phyloP scores from a whole-genome alignment of 2,797 vertebrate species.

The Danio jaintianensis region DNA sequence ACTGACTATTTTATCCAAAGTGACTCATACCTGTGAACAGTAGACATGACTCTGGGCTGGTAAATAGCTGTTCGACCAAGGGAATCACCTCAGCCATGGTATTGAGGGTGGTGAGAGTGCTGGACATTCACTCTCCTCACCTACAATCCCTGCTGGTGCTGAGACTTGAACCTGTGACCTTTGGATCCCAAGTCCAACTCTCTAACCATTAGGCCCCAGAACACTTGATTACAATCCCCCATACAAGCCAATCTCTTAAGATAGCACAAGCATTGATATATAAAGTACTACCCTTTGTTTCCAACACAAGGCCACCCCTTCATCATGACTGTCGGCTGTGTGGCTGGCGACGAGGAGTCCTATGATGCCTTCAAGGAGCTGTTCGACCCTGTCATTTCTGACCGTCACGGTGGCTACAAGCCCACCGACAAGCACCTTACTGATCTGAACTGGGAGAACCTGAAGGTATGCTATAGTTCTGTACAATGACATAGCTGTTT shows the following conservation, averaged over 20 bases:
- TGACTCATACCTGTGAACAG: no score
- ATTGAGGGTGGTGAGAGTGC: no score
- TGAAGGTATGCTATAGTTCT: slow-evolving; percentile 75
- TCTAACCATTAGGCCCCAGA: no score
- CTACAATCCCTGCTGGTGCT: no score
- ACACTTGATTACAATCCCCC: background rate
- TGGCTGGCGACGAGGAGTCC: slow-evolving; percentile 84
- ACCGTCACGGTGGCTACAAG: slow-evolving; percentile 85
- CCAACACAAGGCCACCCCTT: slow-evolving; percentile 86
- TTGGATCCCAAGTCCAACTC: no score
- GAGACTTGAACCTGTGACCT: no score
- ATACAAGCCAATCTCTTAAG: background rate
- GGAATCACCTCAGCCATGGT: no score
- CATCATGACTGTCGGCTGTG: slow-evolving; percentile 89
- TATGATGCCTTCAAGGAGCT: slow-evolving; percentile 83
- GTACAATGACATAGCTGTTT: background rate
- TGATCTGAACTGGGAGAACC: slow-evolving; percentile 86
- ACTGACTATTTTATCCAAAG: no score
- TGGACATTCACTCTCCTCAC: no score
- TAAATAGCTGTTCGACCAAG: no score
- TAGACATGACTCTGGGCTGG: no score
- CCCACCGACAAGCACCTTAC: slow-evolving; percentile 85
- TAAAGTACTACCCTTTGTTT: background rate
- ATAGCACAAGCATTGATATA: background rate
- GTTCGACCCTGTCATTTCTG: slow-evolving; percentile 83